Evolutionary conservation across 1,140 invertebrate species (phyloP).

Genomic region (Drosophila leontia): DNA sequence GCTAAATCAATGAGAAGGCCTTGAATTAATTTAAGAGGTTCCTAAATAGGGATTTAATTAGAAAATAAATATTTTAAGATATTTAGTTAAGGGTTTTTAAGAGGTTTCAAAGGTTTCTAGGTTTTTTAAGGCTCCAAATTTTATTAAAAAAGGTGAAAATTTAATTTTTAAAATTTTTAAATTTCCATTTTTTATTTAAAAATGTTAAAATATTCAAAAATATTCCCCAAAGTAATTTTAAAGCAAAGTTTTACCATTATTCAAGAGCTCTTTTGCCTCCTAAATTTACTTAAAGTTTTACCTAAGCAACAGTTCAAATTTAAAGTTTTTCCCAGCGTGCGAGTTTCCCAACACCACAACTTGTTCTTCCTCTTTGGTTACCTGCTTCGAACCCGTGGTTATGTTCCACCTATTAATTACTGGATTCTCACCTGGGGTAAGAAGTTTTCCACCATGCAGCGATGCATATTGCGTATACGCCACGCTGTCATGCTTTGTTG

Average conservation of each 20-base stretch:
- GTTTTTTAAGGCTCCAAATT: background rate
- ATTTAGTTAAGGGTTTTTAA: background rate
- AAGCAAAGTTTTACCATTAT: background rate
- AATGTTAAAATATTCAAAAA: background rate
- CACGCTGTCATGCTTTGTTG: slow-evolving; percentile 29
- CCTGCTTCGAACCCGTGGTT: slow-evolving; percentile 9
- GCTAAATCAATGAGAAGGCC: background rate
- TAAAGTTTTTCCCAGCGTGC: slow-evolving; percentile 9
- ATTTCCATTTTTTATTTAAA: background rate
- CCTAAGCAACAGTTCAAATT: slow-evolving; percentile 18
- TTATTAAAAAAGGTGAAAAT: background rate
- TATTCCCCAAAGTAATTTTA: background rate
- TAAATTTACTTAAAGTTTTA: background rate
- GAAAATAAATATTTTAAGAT: background rate
- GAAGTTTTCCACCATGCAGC: background rate
- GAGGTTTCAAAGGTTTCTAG: background rate
- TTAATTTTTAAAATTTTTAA: too few species aligned
- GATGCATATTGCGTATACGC: slow-evolving; percentile 33
- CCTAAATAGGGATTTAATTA: background rate
- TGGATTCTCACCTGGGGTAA: background rate
- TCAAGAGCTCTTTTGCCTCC: background rate
- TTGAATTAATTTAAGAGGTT: accelerated
- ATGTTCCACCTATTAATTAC: slow-evolving; percentile 38
- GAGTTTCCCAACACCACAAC: slow-evolving; percentile 3
- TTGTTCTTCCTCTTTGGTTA: slow-evolving; percentile 3